Base-by-base conservation (phyloP, 2,888 invertebrate species). In the Nycteola revayana region DNA sequence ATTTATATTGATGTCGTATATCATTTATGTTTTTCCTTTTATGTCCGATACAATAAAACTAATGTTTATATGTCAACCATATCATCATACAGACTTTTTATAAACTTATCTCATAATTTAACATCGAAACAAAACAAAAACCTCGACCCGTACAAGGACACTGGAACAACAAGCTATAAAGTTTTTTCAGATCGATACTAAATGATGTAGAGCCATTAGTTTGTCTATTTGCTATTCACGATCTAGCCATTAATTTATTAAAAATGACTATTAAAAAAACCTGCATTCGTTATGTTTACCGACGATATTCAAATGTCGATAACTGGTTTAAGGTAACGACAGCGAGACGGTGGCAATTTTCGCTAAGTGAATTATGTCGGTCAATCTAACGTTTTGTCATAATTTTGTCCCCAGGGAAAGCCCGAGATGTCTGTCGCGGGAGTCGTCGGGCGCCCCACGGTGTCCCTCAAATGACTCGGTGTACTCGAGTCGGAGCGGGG, bases 381-480 rank as follows among this genome's bases (percentile, higher is more conserved):
- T 56, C 45, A 47, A 58, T 56, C 57, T 68, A 66, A 72, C 49
- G 42, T 56, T 36, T n/a, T n/a, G n/a, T 67, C 48, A 46, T 73
- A 17, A 10, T 63, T 68, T 89, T 89, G 90, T 85, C 91, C 92
- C 9, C 92, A 95, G 95, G 88, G 95, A 95, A 82, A 94, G 94
- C 82, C 94, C 95, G 51, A 92, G 95, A 70, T 95, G 95, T 84
- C 92, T 95, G 56, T 95, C 95, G 36, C 91, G 95, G 65, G 95
- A 95, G 71, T 95, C 95, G 38, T 93, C 93, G 48, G 93, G 93
- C 49, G 91, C 90, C 55, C 93, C 92, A 45, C 92, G 94, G 49
- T 95, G 94, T 79, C 94, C 94, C 42, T 94, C 94, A 36, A 92
- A 92, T 66, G 94, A 94, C 75, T 94, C 94, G n/a, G 90, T 93